These are phyloP conservation scores for Oryzias melastigma DNA, from an alignment of 2,113 vertebrate species.

Conservation along the genomic window DNA sequence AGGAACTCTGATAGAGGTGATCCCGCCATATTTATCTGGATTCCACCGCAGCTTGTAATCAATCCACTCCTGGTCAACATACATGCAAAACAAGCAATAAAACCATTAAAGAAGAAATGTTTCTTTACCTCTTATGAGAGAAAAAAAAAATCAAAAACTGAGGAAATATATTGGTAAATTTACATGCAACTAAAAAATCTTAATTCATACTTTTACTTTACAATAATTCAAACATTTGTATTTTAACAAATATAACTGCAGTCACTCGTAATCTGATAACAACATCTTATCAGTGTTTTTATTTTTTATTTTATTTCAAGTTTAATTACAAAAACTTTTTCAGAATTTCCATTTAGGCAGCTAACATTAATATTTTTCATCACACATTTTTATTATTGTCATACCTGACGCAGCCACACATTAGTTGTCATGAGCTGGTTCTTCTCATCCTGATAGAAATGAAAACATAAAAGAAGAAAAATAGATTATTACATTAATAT, in stretches of 20 bases:
- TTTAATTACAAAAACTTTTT: background rate
- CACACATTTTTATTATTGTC: background rate
- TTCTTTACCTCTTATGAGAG: background rate
- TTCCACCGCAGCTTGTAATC: constrained; percentile 93
- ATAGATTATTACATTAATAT: background rate
- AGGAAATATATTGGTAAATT: background rate
- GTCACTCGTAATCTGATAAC: too few species aligned
- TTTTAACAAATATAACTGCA: background rate
- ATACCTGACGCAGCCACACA: constrained; percentile 87
- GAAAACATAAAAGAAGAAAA: background rate
- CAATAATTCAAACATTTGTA: background rate
- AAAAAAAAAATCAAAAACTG: background rate
- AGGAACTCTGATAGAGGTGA: constrained; percentile 89
- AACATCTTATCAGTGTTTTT: too few species aligned
- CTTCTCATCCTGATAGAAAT: constrained; percentile 88
- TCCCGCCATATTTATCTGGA: constrained; percentile 91
- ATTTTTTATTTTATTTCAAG: background rate
- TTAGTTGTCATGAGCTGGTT: constrained; percentile 98
- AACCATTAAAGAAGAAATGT: background rate
- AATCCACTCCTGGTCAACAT: constrained; percentile 84
- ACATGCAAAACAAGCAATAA: constrained; percentile 10
- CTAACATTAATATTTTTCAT: background rate
- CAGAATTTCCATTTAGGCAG: background rate
- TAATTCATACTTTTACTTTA: background rate
- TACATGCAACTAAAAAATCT: background rate